A percentile compares a stretch with the other conserved stretches of the same genome.
Conservation (phyloP, 2,888 invertebrate species). For the Pseudococcus longispinus region DNA sequence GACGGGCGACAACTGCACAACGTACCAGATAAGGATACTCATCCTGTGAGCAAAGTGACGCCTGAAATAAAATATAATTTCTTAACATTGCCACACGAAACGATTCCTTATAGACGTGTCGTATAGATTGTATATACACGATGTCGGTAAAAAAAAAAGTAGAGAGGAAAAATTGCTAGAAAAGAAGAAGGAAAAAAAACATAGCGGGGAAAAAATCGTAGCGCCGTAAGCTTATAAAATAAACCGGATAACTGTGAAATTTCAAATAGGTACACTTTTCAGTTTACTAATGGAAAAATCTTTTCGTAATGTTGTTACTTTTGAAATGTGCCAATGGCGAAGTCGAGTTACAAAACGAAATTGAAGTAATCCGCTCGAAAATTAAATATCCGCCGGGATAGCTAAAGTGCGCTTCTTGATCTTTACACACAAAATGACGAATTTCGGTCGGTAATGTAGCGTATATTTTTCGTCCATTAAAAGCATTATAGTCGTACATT, state of each 20-base stretch:
- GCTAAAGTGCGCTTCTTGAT: slow-evolving; percentile 26
- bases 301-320: slow-evolving; percentile 44
- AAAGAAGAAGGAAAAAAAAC: background rate
- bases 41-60: background rate
- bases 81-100: background rate
- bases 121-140: background rate
- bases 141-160: background rate
- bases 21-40: background rate
- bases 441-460: slow-evolving; percentile 36
- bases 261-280: slow-evolving; percentile 43
- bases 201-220: background rate
- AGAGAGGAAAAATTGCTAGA: background rate
- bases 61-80: background rate
- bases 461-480: slow-evolving; percentile 24
- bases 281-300: slow-evolving; percentile 42
- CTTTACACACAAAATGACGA: slow-evolving; percentile 39
- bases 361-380: slow-evolving; percentile 53
- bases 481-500: slow-evolving; percentile 18
- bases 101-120: background rate
- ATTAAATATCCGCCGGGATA: slow-evolving; percentile 50
- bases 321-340: slow-evolving; percentile 40
- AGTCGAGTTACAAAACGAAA: slow-evolving; percentile 52
- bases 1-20: background rate
- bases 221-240: slow-evolving; percentile 35
- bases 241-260: slow-evolving; percentile 43